Conservation (phyloP, 2,113 vertebrate genomes). For the Takifugu bimaculatus region DNA sequence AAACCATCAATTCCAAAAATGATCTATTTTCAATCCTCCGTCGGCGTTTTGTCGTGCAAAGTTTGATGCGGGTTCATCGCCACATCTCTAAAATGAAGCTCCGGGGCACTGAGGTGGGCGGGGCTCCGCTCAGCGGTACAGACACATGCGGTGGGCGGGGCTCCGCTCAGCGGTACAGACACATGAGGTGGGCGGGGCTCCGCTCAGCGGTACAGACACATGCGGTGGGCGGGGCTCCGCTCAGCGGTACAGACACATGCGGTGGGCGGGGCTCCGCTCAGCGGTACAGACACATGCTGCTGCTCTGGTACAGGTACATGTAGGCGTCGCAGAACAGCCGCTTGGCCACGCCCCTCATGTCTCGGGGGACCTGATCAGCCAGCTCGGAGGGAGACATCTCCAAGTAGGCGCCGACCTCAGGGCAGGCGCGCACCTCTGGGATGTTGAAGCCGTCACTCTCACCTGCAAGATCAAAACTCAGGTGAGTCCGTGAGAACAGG, state of each 20-base stretch:
- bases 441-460: constrained; percentile 84
- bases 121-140: too few relatives aligned
- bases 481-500: too few relatives aligned
- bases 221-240: too few relatives aligned
- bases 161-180: too few relatives aligned
- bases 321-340: constrained; percentile 89
- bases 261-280: too few relatives aligned
- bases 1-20: too few relatives aligned
- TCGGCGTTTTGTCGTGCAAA: too few relatives aligned
- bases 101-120: neutral
- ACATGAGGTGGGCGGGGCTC: too few relatives aligned
- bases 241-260: too few relatives aligned
- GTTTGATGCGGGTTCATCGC: neutral
- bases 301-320: constrained; percentile 89
- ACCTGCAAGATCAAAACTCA: constrained; percentile 58
- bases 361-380: constrained; percentile 78
- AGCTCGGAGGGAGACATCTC: constrained; percentile 73
- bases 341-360: constrained; percentile 87
- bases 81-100: neutral
- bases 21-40: too few relatives aligned
- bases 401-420: constrained; percentile 81
- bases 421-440: constrained; percentile 77
- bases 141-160: too few relatives aligned
- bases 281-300: constrained; percentile 73
- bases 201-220: too few relatives aligned